A percentile compares a stretch with the other conserved stretches of the same genome.
Evolutionary conservation across 2,113 vertebrate species (phyloP).

Genomic region (Odontesthes bonariensis): DNA sequence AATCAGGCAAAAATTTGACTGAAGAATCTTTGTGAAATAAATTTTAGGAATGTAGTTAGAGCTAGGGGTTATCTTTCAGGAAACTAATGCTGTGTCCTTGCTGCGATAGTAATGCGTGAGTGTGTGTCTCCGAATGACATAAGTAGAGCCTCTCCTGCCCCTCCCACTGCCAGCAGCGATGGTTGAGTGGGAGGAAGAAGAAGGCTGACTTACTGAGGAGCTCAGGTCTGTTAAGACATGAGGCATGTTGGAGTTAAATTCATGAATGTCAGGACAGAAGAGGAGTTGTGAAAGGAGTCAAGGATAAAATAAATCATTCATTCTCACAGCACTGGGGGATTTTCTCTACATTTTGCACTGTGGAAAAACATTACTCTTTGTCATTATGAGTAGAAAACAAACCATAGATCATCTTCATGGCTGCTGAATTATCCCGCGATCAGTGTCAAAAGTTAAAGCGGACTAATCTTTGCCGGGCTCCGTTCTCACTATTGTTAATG

Average conservation of each 20-base stretch:
- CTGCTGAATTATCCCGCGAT: conserved; percentile 45
- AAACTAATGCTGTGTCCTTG: conserved; percentile 35
- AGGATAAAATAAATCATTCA: conserved; percentile 31
- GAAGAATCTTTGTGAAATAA: background rate
- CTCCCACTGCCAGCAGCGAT: conserved; percentile 30
- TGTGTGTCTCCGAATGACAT: conserved; percentile 60
- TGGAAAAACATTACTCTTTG: conserved; percentile 31
- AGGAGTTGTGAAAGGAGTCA: conserved; percentile 33
- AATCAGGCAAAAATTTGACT: conserved; percentile 8
- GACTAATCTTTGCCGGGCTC: conserved; percentile 35
- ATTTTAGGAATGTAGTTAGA: conserved; percentile 5
- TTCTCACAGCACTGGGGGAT: background rate
- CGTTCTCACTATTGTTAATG: conserved; percentile 37
- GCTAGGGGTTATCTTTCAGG: conserved; percentile 13
- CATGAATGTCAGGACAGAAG: conserved; percentile 38
- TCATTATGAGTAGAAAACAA: conserved; percentile 25
- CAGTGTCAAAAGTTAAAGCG: conserved; percentile 44
- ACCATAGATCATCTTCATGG: conserved; percentile 32
- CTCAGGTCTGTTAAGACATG: conserved; percentile 49
- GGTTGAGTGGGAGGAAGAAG: conserved; percentile 66
- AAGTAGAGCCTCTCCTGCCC: conserved; percentile 46
- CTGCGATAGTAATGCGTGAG: conserved; percentile 18
- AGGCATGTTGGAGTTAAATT: conserved; percentile 40
- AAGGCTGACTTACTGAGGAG: conserved; percentile 59
- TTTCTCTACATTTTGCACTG: conserved; percentile 7